Percentiles rank a stretch among this genome's conserved stretches.
Conservation (phyloP, 2,113 vertebrate species). For the Lamprologus tigripictilis region DNA sequence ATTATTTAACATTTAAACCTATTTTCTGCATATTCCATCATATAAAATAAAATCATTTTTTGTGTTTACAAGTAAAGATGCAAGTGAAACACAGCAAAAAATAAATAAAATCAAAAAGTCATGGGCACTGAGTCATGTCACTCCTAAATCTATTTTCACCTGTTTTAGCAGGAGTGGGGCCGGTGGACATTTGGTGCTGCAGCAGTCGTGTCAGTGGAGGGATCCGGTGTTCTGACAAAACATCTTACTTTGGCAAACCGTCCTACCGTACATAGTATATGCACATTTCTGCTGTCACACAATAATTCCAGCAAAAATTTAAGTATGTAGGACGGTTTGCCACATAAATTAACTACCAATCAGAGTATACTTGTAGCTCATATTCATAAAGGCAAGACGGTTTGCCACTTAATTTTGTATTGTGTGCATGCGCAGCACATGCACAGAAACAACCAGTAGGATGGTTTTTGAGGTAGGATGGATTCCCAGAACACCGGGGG, state of each 20-base stretch:
- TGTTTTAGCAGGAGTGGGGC: background rate
- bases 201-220: background rate
- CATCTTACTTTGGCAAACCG: background rate
- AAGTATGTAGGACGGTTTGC: background rate
- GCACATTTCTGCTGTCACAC: background rate
- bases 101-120: background rate
- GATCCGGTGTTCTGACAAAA: background rate
- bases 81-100: background rate
- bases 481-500: background rate
- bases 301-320: background rate
- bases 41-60: rapidly evolving
- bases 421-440: rapidly evolving
- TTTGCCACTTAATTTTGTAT: background rate
- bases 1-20: background rate
- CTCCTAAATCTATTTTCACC: background rate
- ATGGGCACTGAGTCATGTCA: background rate
- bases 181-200: background rate
- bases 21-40: background rate
- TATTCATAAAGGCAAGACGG: rapidly evolving
- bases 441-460: background rate
- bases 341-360: background rate
- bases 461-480: background rate
- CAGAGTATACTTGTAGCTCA: rapidly evolving
- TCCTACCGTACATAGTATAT: background rate
- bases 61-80: background rate